Conservation (phyloP, 2,113 vertebrate genomes). For the Rhizomys pruinosus region DNA sequence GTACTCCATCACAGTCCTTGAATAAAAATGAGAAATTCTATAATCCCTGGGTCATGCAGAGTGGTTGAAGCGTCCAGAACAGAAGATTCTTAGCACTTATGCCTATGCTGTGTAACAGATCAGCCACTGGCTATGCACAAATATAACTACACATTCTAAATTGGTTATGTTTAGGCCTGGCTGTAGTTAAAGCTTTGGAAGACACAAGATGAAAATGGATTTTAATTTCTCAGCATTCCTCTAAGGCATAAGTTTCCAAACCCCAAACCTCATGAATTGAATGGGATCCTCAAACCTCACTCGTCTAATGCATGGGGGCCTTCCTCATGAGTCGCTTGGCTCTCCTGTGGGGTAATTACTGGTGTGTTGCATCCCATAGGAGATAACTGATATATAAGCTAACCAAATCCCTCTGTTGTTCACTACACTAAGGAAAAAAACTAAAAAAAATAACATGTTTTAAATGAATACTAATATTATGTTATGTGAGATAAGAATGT, state of each 20-base stretch:
- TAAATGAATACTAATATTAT: not conserved
- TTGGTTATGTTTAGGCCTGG: slow-evolving; percentile 45
- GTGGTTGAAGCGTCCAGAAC: not conserved
- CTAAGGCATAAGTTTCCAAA: slow-evolving; percentile 26
- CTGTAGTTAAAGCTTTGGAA: slow-evolving; percentile 55
- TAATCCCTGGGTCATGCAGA: slow-evolving; percentile 18
- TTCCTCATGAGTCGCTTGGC: not conserved
- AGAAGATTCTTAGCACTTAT: slow-evolving; percentile 49
- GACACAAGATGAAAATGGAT: not conserved
- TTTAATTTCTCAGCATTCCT: slow-evolving; percentile 38
- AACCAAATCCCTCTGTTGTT: slow-evolving; percentile 30
- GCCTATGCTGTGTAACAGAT: not conserved
- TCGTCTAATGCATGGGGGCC: not conserved
- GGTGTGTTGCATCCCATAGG: not conserved
- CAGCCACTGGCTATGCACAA: not conserved
- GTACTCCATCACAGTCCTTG: not conserved
- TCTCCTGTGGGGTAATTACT: not conserved
- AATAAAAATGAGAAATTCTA: slow-evolving; percentile 54
- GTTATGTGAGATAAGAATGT: not conserved
- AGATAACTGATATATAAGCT: slow-evolving; percentile 7
- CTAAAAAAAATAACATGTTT: slow-evolving; percentile 26
- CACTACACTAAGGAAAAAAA: not conserved
- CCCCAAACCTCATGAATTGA: not conserved
- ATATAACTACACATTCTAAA: slow-evolving; percentile 19
- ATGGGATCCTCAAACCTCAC: not conserved